A percentile compares a stretch with the other conserved stretches of the same genome.
Evolutionary conservation across 2,797 vertebrate genomes (phyloP).

Genomic region (Catostomus latipinnis): DNA sequence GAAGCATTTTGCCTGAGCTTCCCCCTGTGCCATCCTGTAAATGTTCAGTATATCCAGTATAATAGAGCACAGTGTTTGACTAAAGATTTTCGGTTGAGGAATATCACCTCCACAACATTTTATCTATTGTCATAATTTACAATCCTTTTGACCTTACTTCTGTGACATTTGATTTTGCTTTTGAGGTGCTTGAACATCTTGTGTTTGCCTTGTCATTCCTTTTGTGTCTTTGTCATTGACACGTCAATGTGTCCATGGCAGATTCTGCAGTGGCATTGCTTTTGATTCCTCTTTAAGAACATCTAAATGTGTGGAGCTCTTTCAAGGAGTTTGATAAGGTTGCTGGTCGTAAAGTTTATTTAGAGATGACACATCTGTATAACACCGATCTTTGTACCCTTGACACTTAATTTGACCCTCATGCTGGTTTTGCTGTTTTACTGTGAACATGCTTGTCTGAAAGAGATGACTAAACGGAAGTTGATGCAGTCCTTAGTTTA

Average conservation of each 20-base stretch:
- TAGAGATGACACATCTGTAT: background rate
- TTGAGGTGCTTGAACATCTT: background rate
- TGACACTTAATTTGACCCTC: background rate
- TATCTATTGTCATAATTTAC: slow-evolving; percentile 8
- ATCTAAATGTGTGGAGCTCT: slow-evolving; percentile 1
- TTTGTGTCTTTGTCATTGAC: slow-evolving; percentile 27
- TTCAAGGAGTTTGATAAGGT: background rate
- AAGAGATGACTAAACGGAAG: slow-evolving; percentile 2
- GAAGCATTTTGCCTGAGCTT: slow-evolving; percentile 76
- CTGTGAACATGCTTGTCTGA: slow-evolving; percentile 1
- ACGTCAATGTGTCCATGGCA: background rate
- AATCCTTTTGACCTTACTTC: slow-evolving; percentile 1
- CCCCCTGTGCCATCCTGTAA: slow-evolving; percentile 56
- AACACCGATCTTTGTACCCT: background rate
- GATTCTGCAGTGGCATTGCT: slow-evolving; percentile 7
- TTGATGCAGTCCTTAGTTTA: background rate
- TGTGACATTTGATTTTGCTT: background rate
- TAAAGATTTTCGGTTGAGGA: slow-evolving; percentile 23
- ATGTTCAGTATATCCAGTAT: slow-evolving; percentile 56
- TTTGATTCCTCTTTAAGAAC: background rate
- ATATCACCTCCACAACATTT: slow-evolving; percentile 18
- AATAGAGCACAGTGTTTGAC: slow-evolving; percentile 42
- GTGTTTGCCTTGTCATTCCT: slow-evolving; percentile 30
- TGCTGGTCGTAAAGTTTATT: slow-evolving; percentile 5
- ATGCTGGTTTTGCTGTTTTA: slow-evolving; percentile 8